phyloP scores from a whole-genome alignment of 1,140 invertebrate species.

The Pinna nobilis region DNA sequence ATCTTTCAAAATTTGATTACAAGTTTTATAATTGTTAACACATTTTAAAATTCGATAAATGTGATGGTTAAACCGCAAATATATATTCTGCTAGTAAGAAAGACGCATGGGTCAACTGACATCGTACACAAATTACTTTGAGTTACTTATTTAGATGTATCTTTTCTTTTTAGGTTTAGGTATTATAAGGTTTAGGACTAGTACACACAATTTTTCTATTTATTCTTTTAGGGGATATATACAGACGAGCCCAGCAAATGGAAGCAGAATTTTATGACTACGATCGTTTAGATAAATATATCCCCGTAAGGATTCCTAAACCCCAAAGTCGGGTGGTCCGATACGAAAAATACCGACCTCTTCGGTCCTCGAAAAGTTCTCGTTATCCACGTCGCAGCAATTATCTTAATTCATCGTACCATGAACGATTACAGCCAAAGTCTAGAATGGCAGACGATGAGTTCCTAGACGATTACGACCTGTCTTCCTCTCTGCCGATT shows the following conservation, averaged over 20 bases:
- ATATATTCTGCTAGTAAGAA: no score
- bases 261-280: background rate
- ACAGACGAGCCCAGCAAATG: background rate
- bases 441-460: background rate
- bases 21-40: no score
- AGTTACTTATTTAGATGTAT: no score
- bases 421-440: background rate
- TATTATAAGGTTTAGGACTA: no score
- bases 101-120: no score
- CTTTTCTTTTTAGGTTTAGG: no score
- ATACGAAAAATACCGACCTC: background rate
- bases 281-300: background rate
- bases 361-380: background rate
- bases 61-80: no score
- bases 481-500: background rate
- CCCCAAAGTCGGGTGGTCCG: background rate
- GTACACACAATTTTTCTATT: background rate
- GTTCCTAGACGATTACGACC: background rate
- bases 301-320: no score
- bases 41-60: background rate
- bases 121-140: no score
- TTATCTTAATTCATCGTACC: no score
- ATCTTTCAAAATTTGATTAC: no score
- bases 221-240: background rate
- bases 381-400: no score